Base-by-base conservation (phyloP, 1,140 invertebrate genomes). In the Zaprionus kolodkinae region DNA sequence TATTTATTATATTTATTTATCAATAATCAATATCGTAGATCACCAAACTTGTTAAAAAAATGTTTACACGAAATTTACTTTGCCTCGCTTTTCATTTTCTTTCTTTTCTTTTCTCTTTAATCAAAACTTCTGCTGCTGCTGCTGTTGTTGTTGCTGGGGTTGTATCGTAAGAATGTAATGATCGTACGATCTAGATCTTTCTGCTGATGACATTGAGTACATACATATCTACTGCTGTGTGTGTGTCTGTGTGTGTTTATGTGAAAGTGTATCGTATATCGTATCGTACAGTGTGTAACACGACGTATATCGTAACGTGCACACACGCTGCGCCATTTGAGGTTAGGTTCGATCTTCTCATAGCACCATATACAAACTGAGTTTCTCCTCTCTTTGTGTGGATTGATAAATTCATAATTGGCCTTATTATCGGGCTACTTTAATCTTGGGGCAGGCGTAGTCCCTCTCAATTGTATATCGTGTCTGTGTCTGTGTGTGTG, bases 11-110 rank as follows among this genome's bases (percentile, higher is more conserved):
- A 66, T 72, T 72, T 79, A 79, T 79, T 86, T 87, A 87, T 89
- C 78, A 89, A 89, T 88, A 90, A 85, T 89, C 90, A 91, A 91
- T 91, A 91, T 91, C 89, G 82, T 91, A 91, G 85, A 91, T 91
- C 90, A 91, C 90, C 90, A 86, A 91, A 90, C 86, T 91, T 91
- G 77, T 90, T 91, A 89, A 91, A 88, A 89, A 89, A 89, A 87
- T 91, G 82, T 91, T 81, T 88, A 86, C 72, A 89, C 72, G 78
- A 89, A 82, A 77, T 78, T 69, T 84, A 68, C 63, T 72, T 89
- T 76, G 48, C 65, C 72, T 64, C 57, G 71, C 55, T 60, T 56
- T 75, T 68, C 66, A 21, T 55, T 71, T 75, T 55, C n/a, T 10
- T 62, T 48, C 27, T 30, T 30, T 30, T 30, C 27, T 38, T 7